Percentiles rank a stretch among this genome's conserved stretches.
Conservation (phyloP, 2,113 vertebrate genomes). For the Cyanoliseus patagonus region DNA sequence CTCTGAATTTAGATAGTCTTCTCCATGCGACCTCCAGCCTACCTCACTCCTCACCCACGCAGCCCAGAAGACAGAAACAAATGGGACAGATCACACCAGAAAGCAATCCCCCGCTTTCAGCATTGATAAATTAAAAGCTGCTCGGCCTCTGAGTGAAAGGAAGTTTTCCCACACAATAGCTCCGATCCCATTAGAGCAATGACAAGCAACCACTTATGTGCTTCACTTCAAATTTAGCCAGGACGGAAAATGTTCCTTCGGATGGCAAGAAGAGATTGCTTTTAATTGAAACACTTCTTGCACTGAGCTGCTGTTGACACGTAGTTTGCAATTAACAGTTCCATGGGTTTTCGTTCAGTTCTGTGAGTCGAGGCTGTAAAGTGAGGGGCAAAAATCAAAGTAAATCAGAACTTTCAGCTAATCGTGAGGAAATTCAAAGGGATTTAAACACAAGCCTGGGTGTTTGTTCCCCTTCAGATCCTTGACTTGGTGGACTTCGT, state of each 20-base stretch:
- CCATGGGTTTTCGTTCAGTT: slow-evolving; percentile 25
- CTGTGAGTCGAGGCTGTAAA: background rate
- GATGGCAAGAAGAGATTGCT: slow-evolving; percentile 33
- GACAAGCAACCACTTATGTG: slow-evolving; percentile 47
- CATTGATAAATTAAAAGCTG: background rate
- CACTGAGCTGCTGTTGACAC: slow-evolving; percentile 7
- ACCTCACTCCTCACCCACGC: background rate
- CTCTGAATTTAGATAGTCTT: background rate
- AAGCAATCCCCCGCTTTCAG: background rate
- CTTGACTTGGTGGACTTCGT: background rate
- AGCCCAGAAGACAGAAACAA: background rate
- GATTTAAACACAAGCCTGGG: background rate
- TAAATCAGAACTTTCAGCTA: background rate
- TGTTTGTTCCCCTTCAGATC: background rate
- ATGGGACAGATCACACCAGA: background rate
- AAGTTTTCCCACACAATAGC: slow-evolving; percentile 52
- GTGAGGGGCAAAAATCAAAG: background rate
- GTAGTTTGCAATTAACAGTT: slow-evolving; percentile 42
- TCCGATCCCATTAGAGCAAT: slow-evolving; percentile 41
- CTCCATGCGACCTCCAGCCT: background rate
- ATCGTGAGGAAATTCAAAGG: background rate
- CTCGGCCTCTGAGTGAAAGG: background rate
- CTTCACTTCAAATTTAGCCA: slow-evolving; percentile 55
- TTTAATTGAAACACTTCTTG: slow-evolving; percentile 38
- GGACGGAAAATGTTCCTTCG: slow-evolving; percentile 38